phyloP scores from a whole-genome alignment of 2,888 invertebrate genomes.

The Bugulina stolonifera region DNA sequence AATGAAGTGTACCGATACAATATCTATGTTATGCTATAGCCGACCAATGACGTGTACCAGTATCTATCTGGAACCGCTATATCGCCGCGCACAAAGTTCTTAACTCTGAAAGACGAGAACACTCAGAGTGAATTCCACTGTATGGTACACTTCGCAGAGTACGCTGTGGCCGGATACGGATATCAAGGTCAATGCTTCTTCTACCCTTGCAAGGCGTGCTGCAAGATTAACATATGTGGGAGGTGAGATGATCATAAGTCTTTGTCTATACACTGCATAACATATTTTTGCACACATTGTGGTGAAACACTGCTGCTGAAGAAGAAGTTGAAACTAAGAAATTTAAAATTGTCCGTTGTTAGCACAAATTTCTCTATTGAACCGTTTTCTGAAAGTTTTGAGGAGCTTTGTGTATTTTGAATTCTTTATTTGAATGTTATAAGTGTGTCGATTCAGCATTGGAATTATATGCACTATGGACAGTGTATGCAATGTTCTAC shows the following conservation, averaged over 20 bases:
- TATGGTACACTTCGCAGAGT: conserved; percentile 71
- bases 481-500: not conserved
- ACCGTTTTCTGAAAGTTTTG: too few relatives aligned
- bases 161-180: conserved; percentile 77
- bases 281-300: too few relatives aligned
- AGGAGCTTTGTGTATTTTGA: too few relatives aligned
- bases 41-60: conserved; percentile 75
- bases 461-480: not conserved
- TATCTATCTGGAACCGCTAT: conserved; percentile 78
- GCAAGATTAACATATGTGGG: conserved; percentile 17
- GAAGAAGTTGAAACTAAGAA: too few relatives aligned
- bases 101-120: conserved; percentile 67
- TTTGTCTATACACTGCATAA: too few relatives aligned
- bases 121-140: conserved; percentile 48
- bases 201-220: conserved; percentile 20
- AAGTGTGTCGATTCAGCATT: too few relatives aligned
- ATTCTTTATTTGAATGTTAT: too few relatives aligned
- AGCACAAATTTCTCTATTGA: too few relatives aligned
- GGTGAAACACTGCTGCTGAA: too few relatives aligned
- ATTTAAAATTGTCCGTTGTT: too few relatives aligned
- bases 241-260: conserved; percentile 4
- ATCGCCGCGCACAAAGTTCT: conserved; percentile 73
- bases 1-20: too few relatives aligned
- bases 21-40: conserved; percentile 57
- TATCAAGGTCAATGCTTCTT: conserved; percentile 59